Base-by-base conservation (phyloP, 2,797 vertebrate genomes). In the Hypotaenidia okinawae region DNA sequence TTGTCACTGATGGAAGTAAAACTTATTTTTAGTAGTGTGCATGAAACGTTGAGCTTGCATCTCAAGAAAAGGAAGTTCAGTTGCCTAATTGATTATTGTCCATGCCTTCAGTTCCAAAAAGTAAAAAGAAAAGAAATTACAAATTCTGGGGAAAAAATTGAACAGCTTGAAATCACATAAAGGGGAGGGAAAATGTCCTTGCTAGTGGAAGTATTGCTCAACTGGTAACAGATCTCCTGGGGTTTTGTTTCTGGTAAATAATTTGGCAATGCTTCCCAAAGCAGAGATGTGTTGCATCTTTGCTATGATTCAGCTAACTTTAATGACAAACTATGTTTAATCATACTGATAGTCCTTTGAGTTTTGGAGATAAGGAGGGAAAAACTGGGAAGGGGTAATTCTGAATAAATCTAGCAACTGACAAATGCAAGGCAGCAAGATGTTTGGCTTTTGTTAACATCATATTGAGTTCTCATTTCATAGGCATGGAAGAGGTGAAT, bases 1-100 rank as follows among this genome's bases (percentile, higher is more conserved):
- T 81, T 91, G 62, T 83, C 58, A 41, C 52, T 95, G 70, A 35
- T 95, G 72, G 37, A 91, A 94, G 57, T 85, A 74, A 68, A 92
- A 76, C 47, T 82, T 89, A 62, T 63, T 92, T 94, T 89, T 82
- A 64, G 74, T 74, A 62, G 67, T 30, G 75, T 80, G 21, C 32
- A 8, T 73, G 70, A 81, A 84, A 70, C 0, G 0, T 94, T 89
- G 49, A 51, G 41, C 61, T 92, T 58, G 3, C 67, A 22, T 78
- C 58, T 81, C 32, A 72, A 77, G 57, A 79, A 92, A 66, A 80
- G 52, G 54, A 76, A 89, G 41, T 86, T 72, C 12, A 43, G 39
- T 82, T 92, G 55, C 37, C 19, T 41, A 17, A 78, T 68, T 57
- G 32, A 62, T 81, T 80, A 28, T 76, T 86, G 78, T 62, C 84